phyloP scores from a whole-genome alignment of 2,113 vertebrate species.

The Mobula hypostoma region DNA sequence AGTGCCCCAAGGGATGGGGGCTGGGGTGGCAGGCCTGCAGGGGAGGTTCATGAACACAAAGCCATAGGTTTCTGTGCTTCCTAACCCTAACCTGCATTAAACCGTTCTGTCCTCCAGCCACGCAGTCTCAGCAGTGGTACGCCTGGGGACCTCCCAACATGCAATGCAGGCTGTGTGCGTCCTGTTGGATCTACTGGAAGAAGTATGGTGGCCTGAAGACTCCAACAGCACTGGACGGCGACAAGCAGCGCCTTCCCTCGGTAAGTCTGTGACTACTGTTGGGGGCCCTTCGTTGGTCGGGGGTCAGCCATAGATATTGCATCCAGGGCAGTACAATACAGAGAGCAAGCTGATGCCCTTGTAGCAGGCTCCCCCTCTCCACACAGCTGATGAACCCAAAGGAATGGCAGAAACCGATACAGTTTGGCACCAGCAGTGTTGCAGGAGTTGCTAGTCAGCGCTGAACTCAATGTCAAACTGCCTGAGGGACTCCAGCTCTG shows the following conservation, averaged over 20 bases:
- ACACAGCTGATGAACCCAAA: too few relatives aligned
- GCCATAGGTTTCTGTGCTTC: background rate
- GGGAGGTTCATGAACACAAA: background rate
- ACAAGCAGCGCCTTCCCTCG: background rate
- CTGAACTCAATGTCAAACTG: too few relatives aligned
- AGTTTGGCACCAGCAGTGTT: too few relatives aligned
- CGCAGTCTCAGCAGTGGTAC: conserved; percentile 88
- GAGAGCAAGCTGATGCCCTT: too few relatives aligned
- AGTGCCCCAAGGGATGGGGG: background rate
- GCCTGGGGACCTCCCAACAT: conserved; percentile 94
- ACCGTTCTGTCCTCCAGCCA: conserved; percentile 52
- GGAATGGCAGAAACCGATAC: too few relatives aligned
- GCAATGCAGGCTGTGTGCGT: conserved; percentile 88
- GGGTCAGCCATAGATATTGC: too few relatives aligned
- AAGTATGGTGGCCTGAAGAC: conserved; percentile 57
- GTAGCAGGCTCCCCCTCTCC: too few relatives aligned
- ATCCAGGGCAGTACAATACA: too few relatives aligned
- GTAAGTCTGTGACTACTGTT: background rate
- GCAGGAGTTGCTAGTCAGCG: too few relatives aligned
- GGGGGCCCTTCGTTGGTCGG: too few relatives aligned
- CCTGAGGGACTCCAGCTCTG: too few relatives aligned
- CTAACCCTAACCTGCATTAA: background rate
- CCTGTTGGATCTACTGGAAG: conserved; percentile 96
- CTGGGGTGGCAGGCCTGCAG: too few relatives aligned
- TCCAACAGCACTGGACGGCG: conserved; percentile 50